Evolutionary conservation across 2,888 invertebrate genomes (phyloP), one percentile per base, ranked within the genome.

Genomic region (Poecilobothrus nobilitatus): DNA sequence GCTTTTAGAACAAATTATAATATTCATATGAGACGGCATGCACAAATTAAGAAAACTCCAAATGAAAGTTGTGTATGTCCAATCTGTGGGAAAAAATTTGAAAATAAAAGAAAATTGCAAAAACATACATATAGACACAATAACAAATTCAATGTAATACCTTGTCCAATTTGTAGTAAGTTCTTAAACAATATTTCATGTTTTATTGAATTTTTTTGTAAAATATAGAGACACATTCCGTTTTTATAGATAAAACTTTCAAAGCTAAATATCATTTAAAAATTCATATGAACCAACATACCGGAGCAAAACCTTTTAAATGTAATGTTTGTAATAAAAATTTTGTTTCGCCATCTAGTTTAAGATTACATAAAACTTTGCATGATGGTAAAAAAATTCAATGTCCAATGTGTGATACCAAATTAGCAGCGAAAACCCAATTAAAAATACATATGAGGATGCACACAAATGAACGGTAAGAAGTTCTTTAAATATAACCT

Each of bases 231-330:
- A n/a, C n/a, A n/a, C n/a, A n/a, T n/a, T 53, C 1, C 7, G 1
- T 18, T 18, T 18, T 12, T 18, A 15, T 53, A 53, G 53, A 6
- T 53, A 53, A 53, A 53, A 53, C 53, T 53, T 53, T 53, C 15
- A 53, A n/a, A 18, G 53, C 53, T 53, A 53, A n/a, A 53, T 53
- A 53, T n/a, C 62, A 63, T 53, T n/a, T 53, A 6, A 53, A 53
- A 15, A 71, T 72, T 67, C 74, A 74, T 37, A 9, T 73, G 20
- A 66, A 73, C 64, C 70, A 66, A 15, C 74, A 74, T 63, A 73
- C 73, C 1, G 74, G 74, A 8, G 74, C 73, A 12, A 70, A 70
- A 1, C 72, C 74, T 1, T 70, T 70, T 37, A 44, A 67, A 10
- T 74, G 74, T 61, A 67, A 68, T 27, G 37, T 68, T 10, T 74